A percentile compares a stretch with the other conserved stretches of the same genome.
These are phyloP conservation scores for Harpagoxenus sublaevis DNA, from an alignment of 2,888 invertebrate species.

Conservation along the genomic window DNA sequence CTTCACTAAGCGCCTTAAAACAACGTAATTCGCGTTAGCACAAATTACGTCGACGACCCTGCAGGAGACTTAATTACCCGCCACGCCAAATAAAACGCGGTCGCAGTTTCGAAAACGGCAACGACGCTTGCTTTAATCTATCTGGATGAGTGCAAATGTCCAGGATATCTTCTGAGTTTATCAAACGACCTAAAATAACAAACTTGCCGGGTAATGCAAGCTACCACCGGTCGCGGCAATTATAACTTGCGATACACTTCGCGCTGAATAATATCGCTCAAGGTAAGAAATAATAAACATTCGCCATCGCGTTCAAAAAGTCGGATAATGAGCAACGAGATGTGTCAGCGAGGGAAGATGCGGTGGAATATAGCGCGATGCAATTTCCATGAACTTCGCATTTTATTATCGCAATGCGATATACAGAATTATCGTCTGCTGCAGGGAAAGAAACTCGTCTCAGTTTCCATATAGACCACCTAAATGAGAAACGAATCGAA, in stretches of 20 bases:
- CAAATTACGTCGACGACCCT: constrained; percentile 46
- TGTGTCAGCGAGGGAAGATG: constrained; percentile 48
- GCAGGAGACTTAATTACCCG: constrained; percentile 45
- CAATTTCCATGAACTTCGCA: constrained; percentile 53
- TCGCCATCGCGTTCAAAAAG: constrained; percentile 42
- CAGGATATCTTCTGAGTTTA: constrained; percentile 50
- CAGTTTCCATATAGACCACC: constrained; percentile 14
- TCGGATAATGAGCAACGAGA: constrained; percentile 57
- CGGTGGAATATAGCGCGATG: constrained; percentile 25
- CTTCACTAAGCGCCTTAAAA: constrained; percentile 42
- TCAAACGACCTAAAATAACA: constrained; percentile 52
- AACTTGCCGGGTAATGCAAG: constrained; percentile 52
- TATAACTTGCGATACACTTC: constrained; percentile 53
- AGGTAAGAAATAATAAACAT: constrained; percentile 55
- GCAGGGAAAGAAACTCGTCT: constrained; percentile 28
- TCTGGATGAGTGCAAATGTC: constrained; percentile 51
- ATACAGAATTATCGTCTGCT: neutral
- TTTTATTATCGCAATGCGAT: constrained; percentile 46
- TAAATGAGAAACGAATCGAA: constrained; percentile 24
- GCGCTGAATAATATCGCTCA: constrained; percentile 48
- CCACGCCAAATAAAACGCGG: constrained; percentile 47
- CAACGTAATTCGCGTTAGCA: constrained; percentile 53
- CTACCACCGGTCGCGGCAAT: constrained; percentile 48
- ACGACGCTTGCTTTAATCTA: constrained; percentile 47
- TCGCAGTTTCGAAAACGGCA: constrained; percentile 47